Percentiles rank a stretch among this genome's conserved stretches.
These are phyloP conservation scores for Malacoraja senta DNA, from an alignment of 2,797 vertebrate genomes.

Conservation along the genomic window DNA sequence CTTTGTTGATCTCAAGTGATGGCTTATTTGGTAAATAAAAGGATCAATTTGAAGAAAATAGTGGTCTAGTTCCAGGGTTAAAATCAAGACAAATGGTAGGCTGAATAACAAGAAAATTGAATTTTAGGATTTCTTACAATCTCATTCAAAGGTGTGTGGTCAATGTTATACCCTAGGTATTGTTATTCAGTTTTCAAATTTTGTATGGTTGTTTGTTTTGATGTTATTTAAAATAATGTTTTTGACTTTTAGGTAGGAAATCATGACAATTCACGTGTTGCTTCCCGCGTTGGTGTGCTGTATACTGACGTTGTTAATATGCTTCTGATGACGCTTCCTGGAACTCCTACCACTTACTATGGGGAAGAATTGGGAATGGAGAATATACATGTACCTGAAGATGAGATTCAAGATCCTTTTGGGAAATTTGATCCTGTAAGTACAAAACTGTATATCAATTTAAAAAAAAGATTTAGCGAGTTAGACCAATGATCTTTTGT, in stretches of 20 bases:
- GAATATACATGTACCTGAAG: constrained; percentile 53
- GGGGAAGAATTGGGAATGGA: constrained; percentile 97
- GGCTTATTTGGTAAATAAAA: neutral
- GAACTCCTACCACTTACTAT: constrained; percentile 87
- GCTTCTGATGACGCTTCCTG: constrained; percentile 87
- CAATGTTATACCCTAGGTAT: neutral
- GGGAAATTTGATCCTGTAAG: constrained; percentile 56
- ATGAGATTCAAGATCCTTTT: constrained; percentile 58
- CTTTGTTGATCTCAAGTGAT: neutral
- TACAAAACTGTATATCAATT: constrained; percentile 37
- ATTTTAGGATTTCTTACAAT: neutral
- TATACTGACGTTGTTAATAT: constrained; percentile 77
- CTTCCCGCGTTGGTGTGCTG: constrained; percentile 65
- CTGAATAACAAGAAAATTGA: neutral
- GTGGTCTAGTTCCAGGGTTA: neutral
- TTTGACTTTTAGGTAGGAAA: constrained; percentile 69
- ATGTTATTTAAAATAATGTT: neutral
- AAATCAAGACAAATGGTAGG: neutral
- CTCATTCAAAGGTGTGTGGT: neutral
- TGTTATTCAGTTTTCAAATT: neutral
- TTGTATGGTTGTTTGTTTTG: neutral
- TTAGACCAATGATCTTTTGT: neutral
- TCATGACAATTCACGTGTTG: constrained; percentile 70
- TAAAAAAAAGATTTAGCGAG: neutral
- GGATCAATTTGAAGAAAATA: neutral